Evolutionary conservation across 2,888 invertebrate genomes (phyloP).

Genomic region (Leptopilina myrica): DNA sequence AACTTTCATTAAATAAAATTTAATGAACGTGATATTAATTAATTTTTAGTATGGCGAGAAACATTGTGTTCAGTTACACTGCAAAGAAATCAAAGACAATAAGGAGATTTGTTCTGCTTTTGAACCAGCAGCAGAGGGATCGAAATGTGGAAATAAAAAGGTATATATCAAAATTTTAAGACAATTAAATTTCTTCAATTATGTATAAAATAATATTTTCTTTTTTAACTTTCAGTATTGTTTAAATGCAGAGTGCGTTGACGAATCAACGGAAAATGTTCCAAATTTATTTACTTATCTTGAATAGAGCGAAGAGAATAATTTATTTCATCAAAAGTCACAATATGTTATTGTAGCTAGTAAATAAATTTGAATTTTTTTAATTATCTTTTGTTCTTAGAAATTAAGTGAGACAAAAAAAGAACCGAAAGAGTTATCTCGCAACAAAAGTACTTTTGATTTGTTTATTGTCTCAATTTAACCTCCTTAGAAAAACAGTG

Average conservation of each 20-base stretch:
- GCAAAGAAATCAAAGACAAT: slow-evolving; percentile 87
- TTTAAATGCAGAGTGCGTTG: slow-evolving; percentile 91
- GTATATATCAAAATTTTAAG: slow-evolving; percentile 79
- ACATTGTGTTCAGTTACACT: slow-evolving; percentile 93
- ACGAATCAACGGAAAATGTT: slow-evolving; percentile 76
- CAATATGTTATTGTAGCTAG: too few species aligned
- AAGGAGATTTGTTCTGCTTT: slow-evolving; percentile 89
- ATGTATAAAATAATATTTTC: not conserved
- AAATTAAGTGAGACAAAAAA: too few species aligned
- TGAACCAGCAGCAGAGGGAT: slow-evolving; percentile 92
- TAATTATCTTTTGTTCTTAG: too few species aligned
- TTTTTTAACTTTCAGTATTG: slow-evolving; percentile 83
- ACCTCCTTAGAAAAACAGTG: too few species aligned
- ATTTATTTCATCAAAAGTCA: too few species aligned
- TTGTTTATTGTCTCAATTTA: too few species aligned
- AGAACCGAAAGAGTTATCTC: too few species aligned
- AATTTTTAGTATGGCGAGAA: slow-evolving; percentile 89
- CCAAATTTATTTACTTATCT: not conserved
- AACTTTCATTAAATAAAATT: too few species aligned
- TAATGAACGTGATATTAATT: not conserved
- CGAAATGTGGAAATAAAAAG: slow-evolving; percentile 91
- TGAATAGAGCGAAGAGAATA: not conserved
- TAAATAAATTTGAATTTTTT: too few species aligned
- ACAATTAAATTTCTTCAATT: not conserved
- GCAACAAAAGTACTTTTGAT: too few species aligned